Conservation (phyloP, 37 sponge, comb jelly and placozoan species). For the Crambe crambe region DNA sequence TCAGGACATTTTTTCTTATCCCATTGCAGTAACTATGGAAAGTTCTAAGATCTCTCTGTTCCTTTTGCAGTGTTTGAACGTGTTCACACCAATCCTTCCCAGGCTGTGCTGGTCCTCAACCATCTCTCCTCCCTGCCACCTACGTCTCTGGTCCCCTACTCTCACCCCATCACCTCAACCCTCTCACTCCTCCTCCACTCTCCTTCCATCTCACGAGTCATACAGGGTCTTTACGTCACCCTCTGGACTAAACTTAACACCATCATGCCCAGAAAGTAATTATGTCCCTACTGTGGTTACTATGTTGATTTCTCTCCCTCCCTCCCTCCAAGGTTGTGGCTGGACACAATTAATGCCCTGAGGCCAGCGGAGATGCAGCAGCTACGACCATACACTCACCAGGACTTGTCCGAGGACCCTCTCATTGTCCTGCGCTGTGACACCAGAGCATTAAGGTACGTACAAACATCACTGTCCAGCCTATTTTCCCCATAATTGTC, state of each 20-base stretch:
- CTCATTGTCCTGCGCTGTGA: conserved; percentile 79
- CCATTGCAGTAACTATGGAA: no score
- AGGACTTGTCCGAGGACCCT: conserved; percentile 71
- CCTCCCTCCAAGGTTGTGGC: conserved; percentile 63
- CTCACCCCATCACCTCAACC: conserved; percentile 33
- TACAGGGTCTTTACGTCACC: conserved; percentile 43
- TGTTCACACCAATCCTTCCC: conserved; percentile 25
- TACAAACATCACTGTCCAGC: neutral
- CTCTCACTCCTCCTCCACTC: conserved; percentile 55
- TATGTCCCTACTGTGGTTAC: neutral
- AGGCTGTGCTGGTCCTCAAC: neutral
- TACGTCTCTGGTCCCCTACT: conserved; percentile 34
- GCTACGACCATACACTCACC: conserved; percentile 33
- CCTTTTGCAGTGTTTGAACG: conserved; percentile 38
- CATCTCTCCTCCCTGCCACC: neutral
- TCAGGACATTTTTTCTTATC: no score
- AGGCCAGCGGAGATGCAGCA: conserved; percentile 8
- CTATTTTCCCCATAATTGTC: no score
- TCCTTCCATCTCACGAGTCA: conserved; percentile 20
- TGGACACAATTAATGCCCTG: conserved; percentile 79
- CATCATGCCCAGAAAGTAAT: conserved; percentile 54
- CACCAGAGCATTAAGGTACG: conserved; percentile 71
- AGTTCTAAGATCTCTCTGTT: neutral
- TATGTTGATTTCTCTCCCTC: neutral
- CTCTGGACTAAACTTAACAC: conserved; percentile 70